A percentile compares a stretch with the other conserved stretches of the same genome.
Evolutionary conservation across 2,113 vertebrate genomes (phyloP).

Genomic region (Cryptomyrus ogoouensis): DNA sequence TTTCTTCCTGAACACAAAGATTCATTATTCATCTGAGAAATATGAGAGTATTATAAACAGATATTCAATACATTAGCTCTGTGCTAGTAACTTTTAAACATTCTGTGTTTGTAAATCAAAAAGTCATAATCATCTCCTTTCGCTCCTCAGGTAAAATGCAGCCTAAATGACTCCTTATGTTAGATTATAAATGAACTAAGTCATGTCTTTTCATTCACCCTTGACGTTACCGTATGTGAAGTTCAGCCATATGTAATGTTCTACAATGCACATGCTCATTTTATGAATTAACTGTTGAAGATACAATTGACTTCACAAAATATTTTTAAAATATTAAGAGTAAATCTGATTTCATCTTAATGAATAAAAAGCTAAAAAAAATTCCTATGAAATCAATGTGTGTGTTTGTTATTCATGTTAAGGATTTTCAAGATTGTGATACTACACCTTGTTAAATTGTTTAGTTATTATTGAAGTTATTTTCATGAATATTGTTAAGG

Average conservation of each 20-base stretch:
- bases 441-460: not conserved
- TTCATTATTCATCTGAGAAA: conserved; percentile 8
- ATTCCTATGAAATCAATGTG: not conserved
- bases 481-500: not conserved
- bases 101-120: not conserved
- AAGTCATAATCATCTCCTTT: not conserved
- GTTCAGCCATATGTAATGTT: not conserved
- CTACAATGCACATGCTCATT: not conserved
- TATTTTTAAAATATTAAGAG: not conserved
- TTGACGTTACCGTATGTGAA: not conserved
- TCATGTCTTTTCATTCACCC: not conserved
- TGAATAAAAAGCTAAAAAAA: not conserved
- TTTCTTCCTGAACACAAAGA: not conserved
- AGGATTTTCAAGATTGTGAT: not conserved
- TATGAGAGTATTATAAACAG: not conserved
- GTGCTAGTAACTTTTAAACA: not conserved
- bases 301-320: not conserved
- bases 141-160: not conserved
- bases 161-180: not conserved
- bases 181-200: not conserved
- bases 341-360: not conserved
- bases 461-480: not conserved
- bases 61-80: not conserved
- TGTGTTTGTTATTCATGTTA: not conserved
- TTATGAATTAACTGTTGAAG: not conserved